Conservation (phyloP, 1,140 invertebrate species). For the Nylanderia fulva region DNA sequence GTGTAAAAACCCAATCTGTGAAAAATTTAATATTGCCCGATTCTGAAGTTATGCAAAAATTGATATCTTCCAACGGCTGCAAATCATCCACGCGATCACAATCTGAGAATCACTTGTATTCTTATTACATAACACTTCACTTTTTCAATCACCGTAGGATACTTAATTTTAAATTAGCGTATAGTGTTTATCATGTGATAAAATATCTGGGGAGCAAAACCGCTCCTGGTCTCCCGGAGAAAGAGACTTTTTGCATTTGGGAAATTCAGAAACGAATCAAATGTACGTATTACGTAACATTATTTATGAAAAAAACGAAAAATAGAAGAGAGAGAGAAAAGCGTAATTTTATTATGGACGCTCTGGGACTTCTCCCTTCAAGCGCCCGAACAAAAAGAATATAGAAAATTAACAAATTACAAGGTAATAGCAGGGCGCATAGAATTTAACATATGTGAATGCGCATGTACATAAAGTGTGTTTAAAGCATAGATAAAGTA, state of each 20-base stretch:
- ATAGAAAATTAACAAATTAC: too few species aligned
- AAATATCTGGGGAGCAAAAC: constrained; percentile 19
- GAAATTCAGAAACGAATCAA: constrained; percentile 2
- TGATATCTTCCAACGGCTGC: background rate
- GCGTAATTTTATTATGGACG: too few species aligned
- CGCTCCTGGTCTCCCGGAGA: background rate
- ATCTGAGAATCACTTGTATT: constrained; percentile 32
- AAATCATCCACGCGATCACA: constrained; percentile 4
- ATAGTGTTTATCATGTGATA: constrained; percentile 16
- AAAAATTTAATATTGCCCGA: constrained; percentile 39
- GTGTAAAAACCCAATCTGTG: too few species aligned
- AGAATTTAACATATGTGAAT: too few species aligned
- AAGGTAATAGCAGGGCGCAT: too few species aligned
- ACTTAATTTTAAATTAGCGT: constrained; percentile 5
- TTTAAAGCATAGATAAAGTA: too few species aligned
- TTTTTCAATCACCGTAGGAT: constrained; percentile 4
- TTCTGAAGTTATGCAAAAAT: constrained; percentile 5
- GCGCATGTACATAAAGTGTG: too few species aligned
- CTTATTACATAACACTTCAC: constrained; percentile 14
- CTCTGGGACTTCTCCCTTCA: too few species aligned
- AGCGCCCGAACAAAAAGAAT: too few species aligned
- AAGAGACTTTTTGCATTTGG: constrained; percentile 10
- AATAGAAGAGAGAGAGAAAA: too few species aligned
- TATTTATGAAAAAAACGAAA: background rate
- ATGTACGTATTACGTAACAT: constrained; percentile 5